Conservation (phyloP, 37 sponge, comb jelly and placozoan species). For the Crambe crambe region DNA sequence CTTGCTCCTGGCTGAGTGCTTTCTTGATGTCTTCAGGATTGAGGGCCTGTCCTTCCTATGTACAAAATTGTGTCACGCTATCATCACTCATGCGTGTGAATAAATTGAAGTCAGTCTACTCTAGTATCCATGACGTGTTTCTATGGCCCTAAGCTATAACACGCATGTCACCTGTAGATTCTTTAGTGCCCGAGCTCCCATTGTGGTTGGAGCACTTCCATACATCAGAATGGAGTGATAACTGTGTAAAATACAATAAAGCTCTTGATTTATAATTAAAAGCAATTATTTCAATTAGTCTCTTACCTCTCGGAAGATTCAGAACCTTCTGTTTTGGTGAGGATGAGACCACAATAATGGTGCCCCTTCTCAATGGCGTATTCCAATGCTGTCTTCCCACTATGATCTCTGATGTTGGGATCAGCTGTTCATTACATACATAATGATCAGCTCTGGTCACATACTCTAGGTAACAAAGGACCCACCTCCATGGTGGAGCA, state of each 20-base stretch:
- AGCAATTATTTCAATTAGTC: background rate
- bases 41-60: constrained; percentile 37
- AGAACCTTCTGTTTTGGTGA: constrained; percentile 21
- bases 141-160: too few relatives aligned
- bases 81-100: background rate
- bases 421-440: constrained; percentile 35
- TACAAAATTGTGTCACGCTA: background rate
- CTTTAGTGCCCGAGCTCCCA: constrained; percentile 32
- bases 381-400: constrained; percentile 58
- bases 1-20: constrained; percentile 19
- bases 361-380: constrained; percentile 55
- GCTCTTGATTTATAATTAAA: background rate
- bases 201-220: constrained; percentile 5
- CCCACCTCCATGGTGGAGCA: constrained; percentile 68
- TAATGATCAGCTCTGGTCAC: background rate
- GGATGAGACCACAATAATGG: constrained; percentile 71
- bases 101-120: background rate
- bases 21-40: constrained; percentile 5
- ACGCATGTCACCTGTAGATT: background rate
- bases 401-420: constrained; percentile 42
- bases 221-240: constrained; percentile 25
- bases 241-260: background rate
- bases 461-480: background rate
- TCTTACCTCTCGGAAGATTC: constrained; percentile 17
- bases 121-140: too few relatives aligned